Evolutionary conservation across 2,113 vertebrate species (phyloP).

Genomic region (Fukomys damarensis): DNA sequence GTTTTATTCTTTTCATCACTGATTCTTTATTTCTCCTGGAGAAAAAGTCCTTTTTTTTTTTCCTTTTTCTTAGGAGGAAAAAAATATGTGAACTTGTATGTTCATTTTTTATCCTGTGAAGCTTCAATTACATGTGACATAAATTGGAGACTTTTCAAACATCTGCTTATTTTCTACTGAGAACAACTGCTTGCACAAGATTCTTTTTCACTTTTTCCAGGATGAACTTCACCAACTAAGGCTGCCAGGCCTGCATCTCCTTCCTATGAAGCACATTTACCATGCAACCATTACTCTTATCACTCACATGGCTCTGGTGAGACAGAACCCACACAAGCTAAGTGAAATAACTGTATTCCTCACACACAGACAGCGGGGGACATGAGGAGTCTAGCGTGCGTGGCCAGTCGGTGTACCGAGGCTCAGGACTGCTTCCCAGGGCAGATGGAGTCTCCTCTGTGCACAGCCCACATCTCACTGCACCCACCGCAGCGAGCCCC

Average conservation of each 20-base stretch:
- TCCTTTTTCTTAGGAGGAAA: not conserved
- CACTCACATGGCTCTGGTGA: not conserved
- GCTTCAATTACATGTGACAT: not conserved
- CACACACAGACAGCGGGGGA: not conserved
- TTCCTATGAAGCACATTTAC: not conserved
- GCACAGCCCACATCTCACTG: not conserved
- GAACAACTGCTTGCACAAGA: not conserved
- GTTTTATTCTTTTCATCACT: not conserved
- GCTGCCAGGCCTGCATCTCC: not conserved
- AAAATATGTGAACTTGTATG: not conserved
- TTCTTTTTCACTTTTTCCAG: not conserved
- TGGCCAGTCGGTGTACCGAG: not conserved
- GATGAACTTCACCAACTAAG: not conserved
- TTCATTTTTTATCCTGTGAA: not conserved
- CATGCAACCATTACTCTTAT: not conserved
- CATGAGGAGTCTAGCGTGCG: not conserved
- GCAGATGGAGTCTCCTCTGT: too few species aligned
- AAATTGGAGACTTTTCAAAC: not conserved
- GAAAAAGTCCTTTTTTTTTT: not conserved
- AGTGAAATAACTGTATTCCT: not conserved
- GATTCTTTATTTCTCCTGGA: not conserved
- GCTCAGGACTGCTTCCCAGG: not conserved
- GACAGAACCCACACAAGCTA: not conserved
- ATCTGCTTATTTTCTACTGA: not conserved
- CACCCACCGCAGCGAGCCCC: not conserved